Evolutionary conservation across 2,113 vertebrate species (phyloP).

Genomic region (Pseudonaja textilis): DNA sequence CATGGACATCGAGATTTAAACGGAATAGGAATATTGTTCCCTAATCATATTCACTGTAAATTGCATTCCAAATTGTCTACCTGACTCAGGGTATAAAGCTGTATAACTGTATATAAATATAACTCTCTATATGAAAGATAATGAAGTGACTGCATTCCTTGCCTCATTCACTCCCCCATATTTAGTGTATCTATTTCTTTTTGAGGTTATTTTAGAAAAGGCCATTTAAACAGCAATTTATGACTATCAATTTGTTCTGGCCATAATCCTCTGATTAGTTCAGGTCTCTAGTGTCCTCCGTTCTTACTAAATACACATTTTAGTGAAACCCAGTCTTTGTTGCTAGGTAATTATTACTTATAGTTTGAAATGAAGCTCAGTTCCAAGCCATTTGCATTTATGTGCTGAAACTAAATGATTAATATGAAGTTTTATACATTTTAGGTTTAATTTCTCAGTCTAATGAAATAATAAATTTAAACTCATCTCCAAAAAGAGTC

Average conservation of each 20-base stretch:
- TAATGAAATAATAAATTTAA: conserved; percentile 73
- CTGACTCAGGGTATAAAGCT: background rate
- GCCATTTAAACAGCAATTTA: conserved; percentile 55
- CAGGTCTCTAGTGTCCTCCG: conserved; percentile 39
- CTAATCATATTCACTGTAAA: background rate
- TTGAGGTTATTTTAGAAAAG: conserved; percentile 52
- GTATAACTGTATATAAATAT: background rate
- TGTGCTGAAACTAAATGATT: conserved; percentile 70
- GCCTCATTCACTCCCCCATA: background rate
- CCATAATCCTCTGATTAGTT: conserved; percentile 58
- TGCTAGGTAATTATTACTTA: conserved; percentile 65
- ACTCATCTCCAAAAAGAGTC: conserved; percentile 48
- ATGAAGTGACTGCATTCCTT: background rate
- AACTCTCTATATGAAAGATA: background rate
- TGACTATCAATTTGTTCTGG: conserved; percentile 47
- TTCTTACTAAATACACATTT: conserved; percentile 53
- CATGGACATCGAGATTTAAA: background rate
- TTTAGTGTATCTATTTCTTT: conserved; percentile 9
- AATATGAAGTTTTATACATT: conserved; percentile 69
- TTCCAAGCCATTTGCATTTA: conserved; percentile 72
- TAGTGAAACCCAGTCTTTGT: conserved; percentile 59
- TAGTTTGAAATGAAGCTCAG: conserved; percentile 59
- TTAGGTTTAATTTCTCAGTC: conserved; percentile 72
- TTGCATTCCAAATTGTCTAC: background rate
- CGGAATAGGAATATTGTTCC: background rate